A percentile compares a stretch with the other conserved stretches of the same genome.
These are phyloP conservation scores for Panopea generosa DNA, from an alignment of 2,888 invertebrate genomes.

Conservation along the genomic window DNA sequence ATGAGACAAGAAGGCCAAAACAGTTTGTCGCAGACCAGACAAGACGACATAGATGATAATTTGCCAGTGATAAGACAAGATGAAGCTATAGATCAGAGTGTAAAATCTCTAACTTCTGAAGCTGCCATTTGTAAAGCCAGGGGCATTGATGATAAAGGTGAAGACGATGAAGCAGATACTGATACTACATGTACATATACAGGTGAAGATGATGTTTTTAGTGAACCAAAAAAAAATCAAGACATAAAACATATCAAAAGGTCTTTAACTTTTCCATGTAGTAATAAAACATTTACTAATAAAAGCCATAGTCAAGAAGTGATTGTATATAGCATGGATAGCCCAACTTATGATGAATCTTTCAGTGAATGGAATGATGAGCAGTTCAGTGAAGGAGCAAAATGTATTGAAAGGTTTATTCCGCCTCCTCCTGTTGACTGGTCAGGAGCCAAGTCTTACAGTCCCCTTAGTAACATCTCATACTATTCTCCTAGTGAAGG, in stretches of 20 bases:
- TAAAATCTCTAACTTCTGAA: no score
- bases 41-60: no score
- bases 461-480: conserved; percentile 77
- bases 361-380: conserved; percentile 69
- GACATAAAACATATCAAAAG: no score
- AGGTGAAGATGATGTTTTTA: neutral
- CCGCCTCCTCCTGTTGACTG: conserved; percentile 15
- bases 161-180: neutral
- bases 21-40: no score
- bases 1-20: no score
- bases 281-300: no score
- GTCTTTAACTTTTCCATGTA: no score
- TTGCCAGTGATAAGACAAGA: no score
- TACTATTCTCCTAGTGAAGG: conserved; percentile 69
- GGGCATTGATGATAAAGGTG: neutral
- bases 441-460: conserved; percentile 52
- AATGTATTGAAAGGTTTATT: conserved; percentile 68
- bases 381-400: conserved; percentile 67
- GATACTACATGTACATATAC: neutral
- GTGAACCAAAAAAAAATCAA: no score
- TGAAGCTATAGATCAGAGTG: no score
- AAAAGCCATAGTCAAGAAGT: neutral
- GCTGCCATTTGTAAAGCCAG: no score
- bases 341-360: conserved; percentile 77
- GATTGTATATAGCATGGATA: conserved; percentile 79